Percentiles rank a stretch among this genome's conserved stretches.
These are phyloP conservation scores for Sebastes baramenuke DNA, from an alignment of 2,797 vertebrate genomes.

Conservation along the genomic window DNA sequence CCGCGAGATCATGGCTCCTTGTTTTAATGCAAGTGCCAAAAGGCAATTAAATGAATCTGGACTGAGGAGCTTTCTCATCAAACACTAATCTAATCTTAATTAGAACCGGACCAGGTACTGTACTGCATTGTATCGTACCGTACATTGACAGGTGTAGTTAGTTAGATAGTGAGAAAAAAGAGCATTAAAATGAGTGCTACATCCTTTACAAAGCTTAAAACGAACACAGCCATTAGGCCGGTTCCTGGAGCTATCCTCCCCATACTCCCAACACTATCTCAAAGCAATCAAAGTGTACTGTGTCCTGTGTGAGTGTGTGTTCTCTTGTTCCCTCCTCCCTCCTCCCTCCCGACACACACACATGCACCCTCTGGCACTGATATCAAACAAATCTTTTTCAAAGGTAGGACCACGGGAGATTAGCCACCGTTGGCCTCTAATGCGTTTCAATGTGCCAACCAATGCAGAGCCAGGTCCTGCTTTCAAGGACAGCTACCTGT, in stretches of 20 bases:
- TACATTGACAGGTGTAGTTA: background rate
- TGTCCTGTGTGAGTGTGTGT: background rate
- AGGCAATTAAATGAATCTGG: conserved; percentile 22
- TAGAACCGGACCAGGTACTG: background rate
- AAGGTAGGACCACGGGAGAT: conserved; percentile 65
- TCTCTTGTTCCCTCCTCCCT: background rate
- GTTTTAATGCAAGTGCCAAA: conserved; percentile 34
- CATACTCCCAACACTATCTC: conserved; percentile 11
- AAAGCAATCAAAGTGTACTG: conserved; percentile 18
- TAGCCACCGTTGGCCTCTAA: conserved; percentile 62
- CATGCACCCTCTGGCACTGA: conserved; percentile 45
- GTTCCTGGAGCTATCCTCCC: conserved; percentile 2
- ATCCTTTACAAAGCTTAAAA: conserved; percentile 21
- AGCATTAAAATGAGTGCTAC: background rate
- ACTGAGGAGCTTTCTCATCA: conserved; percentile 4
- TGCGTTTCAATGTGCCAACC: conserved; percentile 61
- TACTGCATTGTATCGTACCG: background rate
- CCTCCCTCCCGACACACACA: conserved; percentile 9
- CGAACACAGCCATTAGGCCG: background rate
- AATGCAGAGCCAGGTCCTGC: conserved; percentile 41
- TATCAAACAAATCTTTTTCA: conserved; percentile 75
- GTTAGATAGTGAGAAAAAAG: background rate
- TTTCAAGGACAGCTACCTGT: conserved; percentile 69
- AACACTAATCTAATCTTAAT: conserved; percentile 23
- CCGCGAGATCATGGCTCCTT: conserved; percentile 5